Conservation (phyloP, 2,113 vertebrate species). For the Cercopithecus mona region DNA sequence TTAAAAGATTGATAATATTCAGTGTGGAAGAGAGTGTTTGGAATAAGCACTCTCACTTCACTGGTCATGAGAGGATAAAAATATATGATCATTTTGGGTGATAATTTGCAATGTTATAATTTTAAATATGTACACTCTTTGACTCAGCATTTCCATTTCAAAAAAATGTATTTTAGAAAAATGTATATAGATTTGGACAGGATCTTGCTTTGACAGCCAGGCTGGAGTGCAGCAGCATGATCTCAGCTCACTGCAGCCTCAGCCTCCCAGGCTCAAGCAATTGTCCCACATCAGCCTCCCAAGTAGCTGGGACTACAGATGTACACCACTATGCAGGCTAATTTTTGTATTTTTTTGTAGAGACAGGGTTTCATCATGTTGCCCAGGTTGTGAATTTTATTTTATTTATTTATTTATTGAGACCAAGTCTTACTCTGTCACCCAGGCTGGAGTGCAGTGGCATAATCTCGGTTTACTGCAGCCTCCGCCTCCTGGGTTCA, state of each 20-base stretch:
- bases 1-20: background rate
- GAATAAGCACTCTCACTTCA: background rate
- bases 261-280: background rate
- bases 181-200: background rate
- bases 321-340: background rate
- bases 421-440: background rate
- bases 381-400: background rate
- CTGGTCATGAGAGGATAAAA: background rate
- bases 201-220: background rate
- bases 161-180: background rate
- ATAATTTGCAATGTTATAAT: background rate
- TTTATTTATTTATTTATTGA: background rate
- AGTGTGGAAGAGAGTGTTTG: background rate
- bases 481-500: background rate
- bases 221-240: background rate
- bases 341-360: background rate
- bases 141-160: background rate
- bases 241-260: background rate
- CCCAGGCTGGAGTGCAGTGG: background rate
- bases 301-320: background rate
- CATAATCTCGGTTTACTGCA: background rate
- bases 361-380: background rate
- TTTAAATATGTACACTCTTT: background rate
- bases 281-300: background rate
- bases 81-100: background rate